A percentile compares a stretch with the other conserved stretches of the same genome.
phyloP scores from a whole-genome alignment of 2,888 invertebrate genomes.

The Mylabris sibirica region DNA sequence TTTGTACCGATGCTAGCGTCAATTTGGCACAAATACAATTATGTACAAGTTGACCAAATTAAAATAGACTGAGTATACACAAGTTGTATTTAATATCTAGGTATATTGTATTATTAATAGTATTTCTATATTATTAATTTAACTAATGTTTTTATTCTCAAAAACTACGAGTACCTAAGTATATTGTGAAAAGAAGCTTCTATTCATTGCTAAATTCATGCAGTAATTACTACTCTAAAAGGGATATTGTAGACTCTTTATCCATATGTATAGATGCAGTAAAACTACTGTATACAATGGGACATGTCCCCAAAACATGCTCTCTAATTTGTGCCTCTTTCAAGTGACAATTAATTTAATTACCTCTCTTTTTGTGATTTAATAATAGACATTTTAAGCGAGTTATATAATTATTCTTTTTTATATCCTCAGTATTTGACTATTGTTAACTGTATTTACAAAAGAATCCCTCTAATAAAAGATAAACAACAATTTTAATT shows the following conservation, averaged over 20 bases:
- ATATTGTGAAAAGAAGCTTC: no score
- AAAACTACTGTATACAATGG: not conserved
- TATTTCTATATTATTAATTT: no score
- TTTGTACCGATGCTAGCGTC: no score
- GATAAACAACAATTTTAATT: not conserved
- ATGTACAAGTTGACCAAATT: no score
- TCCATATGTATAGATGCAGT: not conserved
- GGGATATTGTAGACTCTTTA: not conserved
- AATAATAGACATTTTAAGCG: not conserved
- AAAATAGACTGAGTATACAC: not conserved
- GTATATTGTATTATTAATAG: no score
- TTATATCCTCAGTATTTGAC: not conserved
- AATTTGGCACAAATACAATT: no score
- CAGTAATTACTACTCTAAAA: not conserved
- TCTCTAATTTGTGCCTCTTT: not conserved
- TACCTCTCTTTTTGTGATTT: not conserved
- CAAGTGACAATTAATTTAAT: not conserved
- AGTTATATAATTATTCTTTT: not conserved
- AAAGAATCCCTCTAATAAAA: not conserved
- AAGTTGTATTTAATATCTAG: not conserved
- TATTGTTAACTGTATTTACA: not conserved
- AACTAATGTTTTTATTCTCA: no score
- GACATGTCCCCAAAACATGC: not conserved
- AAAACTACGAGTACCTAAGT: no score
- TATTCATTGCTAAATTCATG: no score